These are phyloP conservation scores for Pseudanteris insignis DNA, from an alignment of 2,888 invertebrate genomes.

Conservation along the genomic window DNA sequence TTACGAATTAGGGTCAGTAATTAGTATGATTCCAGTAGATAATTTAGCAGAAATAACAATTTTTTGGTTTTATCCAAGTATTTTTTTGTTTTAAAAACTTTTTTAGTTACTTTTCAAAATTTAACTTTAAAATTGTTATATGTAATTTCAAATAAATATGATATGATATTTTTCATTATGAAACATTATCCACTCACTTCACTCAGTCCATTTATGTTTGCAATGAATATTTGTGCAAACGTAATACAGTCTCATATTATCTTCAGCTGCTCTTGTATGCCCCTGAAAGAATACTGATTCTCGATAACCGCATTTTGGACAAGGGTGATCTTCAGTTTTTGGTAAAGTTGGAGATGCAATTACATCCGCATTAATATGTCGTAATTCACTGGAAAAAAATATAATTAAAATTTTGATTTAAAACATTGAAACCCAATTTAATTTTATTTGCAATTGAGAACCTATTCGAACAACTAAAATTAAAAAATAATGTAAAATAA, in stretches of 20 bases:
- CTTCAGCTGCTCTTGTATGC: constrained; percentile 95
- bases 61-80: no score
- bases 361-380: constrained; percentile 98
- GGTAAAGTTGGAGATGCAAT: constrained; percentile 98
- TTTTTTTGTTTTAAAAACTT: no score
- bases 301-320: constrained; percentile 92
- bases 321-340: constrained; percentile 97
- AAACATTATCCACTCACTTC: constrained; percentile 33
- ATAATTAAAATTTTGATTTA: no score
- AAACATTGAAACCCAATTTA: no score
- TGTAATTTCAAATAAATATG: no score
- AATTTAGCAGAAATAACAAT: no score
- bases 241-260: constrained; percentile 97
- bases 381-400: constrained; percentile 78
- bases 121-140: no score
- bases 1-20: constrained; percentile 11
- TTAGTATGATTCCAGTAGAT: constrained; percentile 5
- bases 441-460: no score
- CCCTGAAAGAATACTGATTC: constrained; percentile 99
- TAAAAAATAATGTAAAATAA: no score
- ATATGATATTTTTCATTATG: no score
- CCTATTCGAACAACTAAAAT: neutral
- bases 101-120: no score
- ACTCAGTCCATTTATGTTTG: constrained; percentile 96
- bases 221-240: constrained; percentile 94